Base-by-base conservation (phyloP, 2,888 invertebrate species). In the Willowsia nigromaculata region DNA sequence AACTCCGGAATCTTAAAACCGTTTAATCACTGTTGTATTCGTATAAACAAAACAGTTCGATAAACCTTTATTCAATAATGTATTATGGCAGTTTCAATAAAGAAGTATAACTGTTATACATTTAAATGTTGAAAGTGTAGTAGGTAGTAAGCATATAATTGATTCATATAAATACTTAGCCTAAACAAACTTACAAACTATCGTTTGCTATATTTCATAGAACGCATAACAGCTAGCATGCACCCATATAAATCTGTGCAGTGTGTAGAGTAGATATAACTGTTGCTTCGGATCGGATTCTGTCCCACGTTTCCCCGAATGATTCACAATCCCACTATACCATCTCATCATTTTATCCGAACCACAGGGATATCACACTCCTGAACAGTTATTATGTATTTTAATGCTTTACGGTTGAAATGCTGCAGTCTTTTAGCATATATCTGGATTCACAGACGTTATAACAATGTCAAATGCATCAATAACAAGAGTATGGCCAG, bases 261-360 rank as follows among this genome's bases (percentile, higher is more conserved):
- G 5, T 2, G 56, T 50, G n/a, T 50, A 50, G 6, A n/a, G 2
- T n/a, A 5, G 4, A 59, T 62, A 62, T 76, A 81, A 82, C 59
- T 82, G 81, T 85, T 74, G 47, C 76, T 59, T 85, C 85, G 85
- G 85, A 85, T 85, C 85, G 85, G 85, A 78, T 59, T 85, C 85
- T 33, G 85, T 85, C 78, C 78, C 85, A 85, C 11, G 27, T 78
- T 85, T 62, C 85, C 85, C 85, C 85, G n/a, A n/a, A 85, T 74
- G 53, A 65, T 53, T 1, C 22, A 13, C 74, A 25, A 18, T 43
- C 22, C 3, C 25, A 22, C 76, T 27, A 43, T 25, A 50, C 56
- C 56, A 25, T 11, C 22, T 18, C 56, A 50, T n/a, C 27, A 43
- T 43, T 6, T 13, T 43, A 25, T 74, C 53, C 47, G 53, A 71